Conservation (phyloP, 2,888 invertebrate genomes). For the Mesochorus sp. region DNA sequence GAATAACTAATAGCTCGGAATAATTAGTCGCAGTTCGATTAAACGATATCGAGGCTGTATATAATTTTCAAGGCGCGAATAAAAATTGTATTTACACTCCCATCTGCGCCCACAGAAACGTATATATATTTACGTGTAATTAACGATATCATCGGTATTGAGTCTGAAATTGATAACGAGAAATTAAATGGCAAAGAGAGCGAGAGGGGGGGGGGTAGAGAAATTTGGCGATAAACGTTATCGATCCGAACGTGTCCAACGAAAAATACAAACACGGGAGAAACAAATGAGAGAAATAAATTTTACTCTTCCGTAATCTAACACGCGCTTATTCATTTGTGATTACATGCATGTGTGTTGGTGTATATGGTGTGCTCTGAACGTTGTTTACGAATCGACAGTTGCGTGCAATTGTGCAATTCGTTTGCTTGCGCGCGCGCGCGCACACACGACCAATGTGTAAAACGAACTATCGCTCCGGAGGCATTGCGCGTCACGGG, state of each 20-base stretch:
- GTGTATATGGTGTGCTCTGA: not conserved
- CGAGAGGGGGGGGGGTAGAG: too few relatives aligned
- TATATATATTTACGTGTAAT: too few relatives aligned
- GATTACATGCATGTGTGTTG: not conserved
- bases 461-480: not conserved
- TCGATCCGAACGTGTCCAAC: conserved; percentile 1
- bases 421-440: conserved; percentile 18
- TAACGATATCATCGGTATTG: too few relatives aligned
- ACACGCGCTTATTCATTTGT: not conserved
- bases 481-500: conserved; percentile 4
- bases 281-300: not conserved
- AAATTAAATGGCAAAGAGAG: too few relatives aligned
- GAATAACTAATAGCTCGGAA: conserved; percentile 43
- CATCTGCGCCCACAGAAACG: too few relatives aligned
- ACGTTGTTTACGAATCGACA: conserved; percentile 32
- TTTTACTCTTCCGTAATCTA: conserved; percentile 3
- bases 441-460: not conserved
- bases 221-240: conserved; percentile 13
- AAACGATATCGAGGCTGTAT: not conserved
- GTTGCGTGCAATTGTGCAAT: conserved; percentile 60
- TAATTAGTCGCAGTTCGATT: conserved; percentile 47
- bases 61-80: too few relatives aligned
- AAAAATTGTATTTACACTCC: too few relatives aligned
- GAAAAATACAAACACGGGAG: not conserved
- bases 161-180: too few relatives aligned